These are phyloP conservation scores for Papilio xuthus DNA, from an alignment of 1,140 invertebrate species.

Conservation along the genomic window DNA sequence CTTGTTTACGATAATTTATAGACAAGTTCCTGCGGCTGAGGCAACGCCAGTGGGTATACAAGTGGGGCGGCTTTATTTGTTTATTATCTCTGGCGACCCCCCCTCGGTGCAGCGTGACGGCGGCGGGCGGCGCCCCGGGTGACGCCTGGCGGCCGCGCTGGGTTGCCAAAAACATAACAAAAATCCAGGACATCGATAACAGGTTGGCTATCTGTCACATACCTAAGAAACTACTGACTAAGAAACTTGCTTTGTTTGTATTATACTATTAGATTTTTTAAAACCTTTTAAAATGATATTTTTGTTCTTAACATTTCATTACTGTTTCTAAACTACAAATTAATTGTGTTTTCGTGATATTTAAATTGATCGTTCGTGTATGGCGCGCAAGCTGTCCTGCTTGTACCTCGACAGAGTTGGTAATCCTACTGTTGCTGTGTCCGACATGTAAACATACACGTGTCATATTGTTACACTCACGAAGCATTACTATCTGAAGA, in stretches of 20 bases:
- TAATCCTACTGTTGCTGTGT: neutral
- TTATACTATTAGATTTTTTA: neutral
- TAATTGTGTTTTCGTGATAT: too few species aligned
- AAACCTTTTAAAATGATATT: too few species aligned
- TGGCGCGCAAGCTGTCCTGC: too few species aligned
- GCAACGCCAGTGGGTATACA: slow-evolving; percentile 5
- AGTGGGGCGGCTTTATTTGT: slow-evolving; percentile 24
- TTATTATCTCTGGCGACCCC: slow-evolving; percentile 26
- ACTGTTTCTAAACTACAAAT: too few species aligned
- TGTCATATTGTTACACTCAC: neutral
- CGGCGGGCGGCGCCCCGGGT: neutral
- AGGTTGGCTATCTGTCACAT: slow-evolving; percentile 15
- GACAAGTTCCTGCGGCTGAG: slow-evolving; percentile 7
- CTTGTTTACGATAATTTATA: slow-evolving; percentile 30
- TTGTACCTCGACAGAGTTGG: neutral
- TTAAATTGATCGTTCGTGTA: too few species aligned
- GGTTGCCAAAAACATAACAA: slow-evolving; percentile 22
- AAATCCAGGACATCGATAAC: slow-evolving; percentile 26
- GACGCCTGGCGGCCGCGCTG: slow-evolving; percentile 24
- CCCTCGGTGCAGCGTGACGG: slow-evolving; percentile 20
- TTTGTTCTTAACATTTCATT: too few species aligned
- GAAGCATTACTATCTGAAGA: neutral
- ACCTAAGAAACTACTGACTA: neutral
- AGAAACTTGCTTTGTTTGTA: neutral
- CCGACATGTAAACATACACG: neutral